Conservation (phyloP, 2,113 vertebrate species). For the Oreochromis niloticus region DNA sequence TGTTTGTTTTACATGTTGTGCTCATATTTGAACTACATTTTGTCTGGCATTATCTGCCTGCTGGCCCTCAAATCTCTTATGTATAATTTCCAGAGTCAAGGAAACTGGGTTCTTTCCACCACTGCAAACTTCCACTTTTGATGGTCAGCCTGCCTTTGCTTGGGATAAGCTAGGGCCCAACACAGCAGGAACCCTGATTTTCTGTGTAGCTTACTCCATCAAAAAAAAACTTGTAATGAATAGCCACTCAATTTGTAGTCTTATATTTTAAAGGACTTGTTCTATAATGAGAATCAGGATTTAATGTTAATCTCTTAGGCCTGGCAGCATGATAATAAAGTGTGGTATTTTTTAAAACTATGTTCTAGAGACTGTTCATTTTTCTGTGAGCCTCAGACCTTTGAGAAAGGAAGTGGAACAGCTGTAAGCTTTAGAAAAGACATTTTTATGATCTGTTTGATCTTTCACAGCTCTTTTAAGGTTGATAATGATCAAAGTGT, state of each 20-base stretch:
- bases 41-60: background rate
- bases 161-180: background rate
- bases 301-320: background rate
- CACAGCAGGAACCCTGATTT: background rate
- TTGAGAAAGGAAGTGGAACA: background rate
- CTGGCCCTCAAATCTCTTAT: background rate
- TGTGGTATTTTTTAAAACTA: background rate
- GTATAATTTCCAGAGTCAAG: background rate
- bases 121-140: background rate
- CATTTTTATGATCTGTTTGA: background rate
- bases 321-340: background rate
- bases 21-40: background rate
- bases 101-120: background rate
- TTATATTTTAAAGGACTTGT: background rate
- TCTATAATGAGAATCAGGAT: background rate
- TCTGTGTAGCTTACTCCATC: background rate
- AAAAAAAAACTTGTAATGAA: background rate
- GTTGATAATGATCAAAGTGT: background rate
- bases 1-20: background rate
- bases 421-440: background rate
- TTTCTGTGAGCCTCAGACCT: background rate
- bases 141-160: background rate
- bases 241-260: background rate
- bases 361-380: background rate
- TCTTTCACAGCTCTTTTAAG: background rate